Evolutionary conservation across 2,113 vertebrate species (phyloP), one percentile per base, ranked within the genome.

Genomic region (Tachysurus fulvidraco): DNA sequence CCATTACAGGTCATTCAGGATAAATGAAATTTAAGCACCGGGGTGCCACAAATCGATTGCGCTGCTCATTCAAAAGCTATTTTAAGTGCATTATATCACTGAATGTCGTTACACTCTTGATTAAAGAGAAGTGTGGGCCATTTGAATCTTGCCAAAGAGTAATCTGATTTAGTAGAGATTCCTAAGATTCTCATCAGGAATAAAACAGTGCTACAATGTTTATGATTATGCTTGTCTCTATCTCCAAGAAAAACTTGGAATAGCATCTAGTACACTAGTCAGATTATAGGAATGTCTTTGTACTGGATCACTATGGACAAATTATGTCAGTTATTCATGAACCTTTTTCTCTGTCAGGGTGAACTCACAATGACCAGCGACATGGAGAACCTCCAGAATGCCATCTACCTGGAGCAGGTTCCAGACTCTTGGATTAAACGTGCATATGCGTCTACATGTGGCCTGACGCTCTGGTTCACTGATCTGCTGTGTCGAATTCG

Each of bases 351-450:
- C 79, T n/a, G 84, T 83, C 89, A 99, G 98, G 97, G 98, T 30
- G 97, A 98, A 55, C 93, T 99, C 81, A 98, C 97, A n/a, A 97
- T 99, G 97, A 98, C 96, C 55, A 93, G 90, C 0, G 95, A 97
- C 85, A 98, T 99, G 97, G 98, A 99, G 92, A 95, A 76, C 88
- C 86, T 99, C 79, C 97, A 98, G 92, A 96, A 93, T 2, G 93
- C 96, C 19, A 93, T 99, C 8, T 98, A 96, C 91, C 77, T 98
- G 83, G 96, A 97, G 88, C 85, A 14, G 2, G 96, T 99, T 36
- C 97, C 98, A 0, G 97, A 97, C 36, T 90, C 94, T 3, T 99
- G 98, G 98, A 92, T 93, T 50, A 96, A 90, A 89, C 93, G 90
- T 3, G 97, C 98, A 0, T 99, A 98, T 84, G 97, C 98, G 0